Evolutionary conservation across 2,797 vertebrate genomes (phyloP).

Genomic region (Caiman crocodilus): DNA sequence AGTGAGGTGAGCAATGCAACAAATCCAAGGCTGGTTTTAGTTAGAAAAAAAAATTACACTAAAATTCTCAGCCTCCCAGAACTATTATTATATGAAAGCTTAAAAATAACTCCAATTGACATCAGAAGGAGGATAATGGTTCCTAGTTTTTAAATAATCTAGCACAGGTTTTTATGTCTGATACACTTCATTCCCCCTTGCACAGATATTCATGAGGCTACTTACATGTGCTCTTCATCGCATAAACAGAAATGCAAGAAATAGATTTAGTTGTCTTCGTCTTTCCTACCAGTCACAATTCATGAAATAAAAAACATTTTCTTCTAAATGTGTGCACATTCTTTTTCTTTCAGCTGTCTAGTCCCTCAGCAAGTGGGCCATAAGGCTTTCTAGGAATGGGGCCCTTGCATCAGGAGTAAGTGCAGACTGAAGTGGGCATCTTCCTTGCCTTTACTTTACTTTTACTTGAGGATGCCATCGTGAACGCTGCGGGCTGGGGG

Average conservation of each 20-base stretch:
- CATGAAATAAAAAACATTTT: not conserved
- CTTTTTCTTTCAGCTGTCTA: not conserved
- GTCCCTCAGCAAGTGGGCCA: not conserved
- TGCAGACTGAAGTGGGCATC: rapidly evolving
- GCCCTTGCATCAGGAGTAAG: not conserved
- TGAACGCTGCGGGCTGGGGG: no score
- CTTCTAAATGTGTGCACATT: not conserved
- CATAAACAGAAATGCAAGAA: not conserved
- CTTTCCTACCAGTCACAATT: conserved; percentile 11
- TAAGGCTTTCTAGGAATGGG: not conserved
- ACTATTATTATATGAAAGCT: conserved; percentile 67
- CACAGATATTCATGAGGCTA: conserved; percentile 12
- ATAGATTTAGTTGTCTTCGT: not conserved
- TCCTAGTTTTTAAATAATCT: conserved; percentile 38
- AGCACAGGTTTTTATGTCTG: not conserved
- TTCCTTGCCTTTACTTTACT: not conserved
- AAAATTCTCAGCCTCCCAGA: conserved; percentile 50
- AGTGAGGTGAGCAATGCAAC: not conserved
- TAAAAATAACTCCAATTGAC: conserved; percentile 51
- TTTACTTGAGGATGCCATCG: not conserved
- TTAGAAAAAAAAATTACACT: not conserved
- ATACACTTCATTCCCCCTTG: not conserved
- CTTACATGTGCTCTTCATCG: not conserved
- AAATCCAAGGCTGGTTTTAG: not conserved
- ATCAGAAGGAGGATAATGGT: conserved; percentile 43